Base-by-base conservation (phyloP, 2,113 vertebrate species). In the Phycodurus eques region DNA sequence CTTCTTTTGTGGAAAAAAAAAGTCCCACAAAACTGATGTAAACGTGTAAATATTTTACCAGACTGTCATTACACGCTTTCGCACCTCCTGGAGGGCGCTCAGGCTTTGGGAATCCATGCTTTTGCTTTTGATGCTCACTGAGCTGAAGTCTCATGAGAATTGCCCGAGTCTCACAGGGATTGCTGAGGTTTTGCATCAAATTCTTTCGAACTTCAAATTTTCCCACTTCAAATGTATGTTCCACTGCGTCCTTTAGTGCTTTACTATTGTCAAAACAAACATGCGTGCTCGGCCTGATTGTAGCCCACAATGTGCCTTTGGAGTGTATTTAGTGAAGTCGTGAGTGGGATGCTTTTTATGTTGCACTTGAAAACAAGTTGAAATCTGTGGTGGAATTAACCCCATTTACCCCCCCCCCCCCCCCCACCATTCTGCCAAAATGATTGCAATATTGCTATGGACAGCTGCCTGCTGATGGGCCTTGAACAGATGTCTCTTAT, bases 391-490 rank as follows among this genome's bases (percentile, higher is more conserved):
- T 17, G 7, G 71, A 44, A 77, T 82, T 80, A 74, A 84, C 69
- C 76, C 62, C 1, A 11, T n/a, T n/a, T n/a, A n/a, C n/a, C n/a
- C n/a, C n/a, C n/a, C n/a, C n/a, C n/a, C n/a, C n/a, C n/a, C 39
- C 47, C 71, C 35, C 68, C 1, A 53, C 51, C 72, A 19, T 68
- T 69, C 66, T 60, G 62, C 75, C 43, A n/a, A 1, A 1, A 66
- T 73, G 69, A 81, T 64, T 79, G 43, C 54, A 65, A 20, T 66
- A 53, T 64, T 27, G 33, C 19, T 71, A 71, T 56, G 77, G 63
- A 69, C 81, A 77, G 79, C 73, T 78, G 72, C 49, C 53, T 22
- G 20, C 53, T 82, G 71, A 75, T 83, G 75, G 80, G 83, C 73
- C 74, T 68, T 22, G 1, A 63, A 68, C 77, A 72, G 70, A 80